Conservation (phyloP, 2,888 invertebrate species). For the Diabrotica balteata region DNA sequence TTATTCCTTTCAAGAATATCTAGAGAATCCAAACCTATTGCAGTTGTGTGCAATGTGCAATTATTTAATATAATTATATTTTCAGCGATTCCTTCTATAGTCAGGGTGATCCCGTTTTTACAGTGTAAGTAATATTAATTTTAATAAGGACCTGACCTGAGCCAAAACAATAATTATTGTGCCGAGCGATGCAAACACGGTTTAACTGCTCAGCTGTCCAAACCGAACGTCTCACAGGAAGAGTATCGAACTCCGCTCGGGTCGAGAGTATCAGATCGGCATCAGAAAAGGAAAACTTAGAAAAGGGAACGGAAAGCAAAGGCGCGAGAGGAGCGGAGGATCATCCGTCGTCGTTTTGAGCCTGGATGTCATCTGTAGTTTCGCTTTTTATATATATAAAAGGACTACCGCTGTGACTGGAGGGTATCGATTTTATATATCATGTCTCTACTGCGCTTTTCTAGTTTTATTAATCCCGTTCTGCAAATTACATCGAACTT, state of each 20-base stretch:
- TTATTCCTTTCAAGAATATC: too few species aligned
- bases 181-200: not conserved
- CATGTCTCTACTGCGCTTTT: conserved; percentile 48
- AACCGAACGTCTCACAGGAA: conserved; percentile 9
- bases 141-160: conserved; percentile 1
- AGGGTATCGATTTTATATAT: conserved; percentile 47
- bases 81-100: too few species aligned
- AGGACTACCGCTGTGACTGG: conserved; percentile 42
- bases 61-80: too few species aligned
- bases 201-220: not conserved
- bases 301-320: conserved; percentile 18
- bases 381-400: conserved; percentile 41
- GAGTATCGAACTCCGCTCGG: conserved; percentile 1
- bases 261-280: conserved; percentile 6
- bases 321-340: conserved; percentile 9
- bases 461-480: conserved; percentile 51
- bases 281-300: conserved; percentile 17
- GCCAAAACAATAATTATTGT: conserved; percentile 6
- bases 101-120: too few species aligned
- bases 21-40: too few species aligned
- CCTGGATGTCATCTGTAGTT: conserved; percentile 44
- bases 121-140: too few species aligned
- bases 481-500: conserved; percentile 48
- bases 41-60: too few species aligned
- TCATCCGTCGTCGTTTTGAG: conserved; percentile 32